A percentile compares a stretch with the other conserved stretches of the same genome.
Conservation (phyloP, 1,140 invertebrate genomes). For the Paralvinella palmiformis region DNA sequence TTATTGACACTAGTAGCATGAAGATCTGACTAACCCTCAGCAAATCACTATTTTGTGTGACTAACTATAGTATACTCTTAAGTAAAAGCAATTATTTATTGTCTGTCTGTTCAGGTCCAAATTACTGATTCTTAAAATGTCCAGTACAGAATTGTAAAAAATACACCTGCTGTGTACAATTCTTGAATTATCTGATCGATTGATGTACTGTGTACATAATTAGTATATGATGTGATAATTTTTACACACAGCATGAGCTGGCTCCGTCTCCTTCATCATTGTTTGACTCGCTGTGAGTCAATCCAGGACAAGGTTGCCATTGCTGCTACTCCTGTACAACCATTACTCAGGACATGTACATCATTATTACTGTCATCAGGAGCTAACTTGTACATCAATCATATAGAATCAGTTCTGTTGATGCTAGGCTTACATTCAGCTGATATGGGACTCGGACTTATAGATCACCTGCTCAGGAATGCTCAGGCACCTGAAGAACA, state of each 20-base stretch:
- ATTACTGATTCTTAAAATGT: too few species aligned
- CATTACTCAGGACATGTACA: conserved; percentile 67
- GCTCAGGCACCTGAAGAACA: not conserved
- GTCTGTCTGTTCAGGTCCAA: too few species aligned
- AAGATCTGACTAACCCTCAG: too few species aligned
- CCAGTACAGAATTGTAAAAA: too few species aligned
- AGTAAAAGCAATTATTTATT: too few species aligned
- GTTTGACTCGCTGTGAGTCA: conserved; percentile 55
- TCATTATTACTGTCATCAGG: conserved; percentile 66
- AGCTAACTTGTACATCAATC: conserved; percentile 46
- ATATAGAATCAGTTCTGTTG: conserved; percentile 49
- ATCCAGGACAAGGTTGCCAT: conserved; percentile 42
- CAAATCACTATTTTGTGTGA: too few species aligned
- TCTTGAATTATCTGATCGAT: too few species aligned
- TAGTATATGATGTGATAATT: too few species aligned
- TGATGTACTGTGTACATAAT: too few species aligned
- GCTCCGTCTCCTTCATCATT: conserved; percentile 64
- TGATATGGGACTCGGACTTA: conserved; percentile 46
- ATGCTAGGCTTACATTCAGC: conserved; percentile 45
- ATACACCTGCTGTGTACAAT: too few species aligned
- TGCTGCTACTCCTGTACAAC: conserved; percentile 60
- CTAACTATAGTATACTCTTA: too few species aligned
- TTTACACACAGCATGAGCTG: conserved; percentile 65
- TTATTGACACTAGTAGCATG: too few species aligned
- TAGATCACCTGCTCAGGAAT: conserved; percentile 43